phyloP scores from a whole-genome alignment of 1,140 invertebrate species.

The Zaprionus lachaisei region DNA sequence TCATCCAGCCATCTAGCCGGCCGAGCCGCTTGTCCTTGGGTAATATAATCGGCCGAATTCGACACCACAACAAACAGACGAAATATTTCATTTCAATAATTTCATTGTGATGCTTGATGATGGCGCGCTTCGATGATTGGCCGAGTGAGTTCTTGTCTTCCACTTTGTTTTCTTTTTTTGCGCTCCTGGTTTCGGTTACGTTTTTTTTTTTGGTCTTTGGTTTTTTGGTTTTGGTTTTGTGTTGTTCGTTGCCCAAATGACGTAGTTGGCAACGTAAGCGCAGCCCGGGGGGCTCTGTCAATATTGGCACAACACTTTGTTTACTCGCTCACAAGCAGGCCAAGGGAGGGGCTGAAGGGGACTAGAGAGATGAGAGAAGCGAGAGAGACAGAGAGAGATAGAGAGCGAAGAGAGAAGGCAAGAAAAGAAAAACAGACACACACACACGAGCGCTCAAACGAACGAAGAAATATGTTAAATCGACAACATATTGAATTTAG shows the following conservation, averaged over 20 bases:
- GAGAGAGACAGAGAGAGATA: not conserved
- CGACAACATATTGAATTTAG: conserved; percentile 79
- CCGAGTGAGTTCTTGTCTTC: conserved; percentile 8
- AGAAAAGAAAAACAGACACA: conserved; percentile 35
- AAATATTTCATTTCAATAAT: conserved; percentile 68
- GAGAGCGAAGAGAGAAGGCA: not conserved
- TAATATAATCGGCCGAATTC: conserved; percentile 64
- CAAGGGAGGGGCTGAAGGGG: conserved; percentile 1
- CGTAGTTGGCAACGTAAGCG: conserved; percentile 42
- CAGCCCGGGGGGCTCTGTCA: conserved; percentile 58
- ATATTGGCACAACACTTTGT: conserved; percentile 74
- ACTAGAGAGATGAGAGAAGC: conserved; percentile 38
- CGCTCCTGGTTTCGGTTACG: conserved; percentile 3
- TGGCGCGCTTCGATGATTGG: conserved; percentile 32
- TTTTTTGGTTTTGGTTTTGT: not conserved
- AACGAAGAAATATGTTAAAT: conserved; percentile 72
- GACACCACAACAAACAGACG: conserved; percentile 61
- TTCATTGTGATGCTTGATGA: conserved; percentile 45
- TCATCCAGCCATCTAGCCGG: not conserved
- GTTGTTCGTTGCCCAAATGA: conserved; percentile 18
- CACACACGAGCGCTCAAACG: conserved; percentile 28
- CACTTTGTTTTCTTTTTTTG: conserved; percentile 10
- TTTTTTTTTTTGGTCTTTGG: not conserved
- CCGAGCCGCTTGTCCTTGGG: conserved; percentile 37
- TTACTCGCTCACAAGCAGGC: conserved; percentile 47